phyloP scores from a whole-genome alignment of 2,113 vertebrate species.

The Rhadina sibilatrix region DNA sequence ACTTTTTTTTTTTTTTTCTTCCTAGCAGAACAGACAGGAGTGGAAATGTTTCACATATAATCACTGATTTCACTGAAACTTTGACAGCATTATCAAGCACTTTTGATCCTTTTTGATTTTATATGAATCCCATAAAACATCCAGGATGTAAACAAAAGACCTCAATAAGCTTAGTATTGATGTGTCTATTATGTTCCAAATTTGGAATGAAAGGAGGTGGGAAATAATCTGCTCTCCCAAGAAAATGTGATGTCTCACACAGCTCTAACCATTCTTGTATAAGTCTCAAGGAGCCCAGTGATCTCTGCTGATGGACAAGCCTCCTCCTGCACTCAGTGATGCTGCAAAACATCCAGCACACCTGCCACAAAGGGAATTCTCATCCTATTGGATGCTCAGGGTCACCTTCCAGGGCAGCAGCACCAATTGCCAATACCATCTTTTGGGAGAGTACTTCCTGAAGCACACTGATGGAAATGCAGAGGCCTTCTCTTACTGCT shows the following conservation, averaged over 20 bases:
- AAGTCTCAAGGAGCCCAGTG: neutral
- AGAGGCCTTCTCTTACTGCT: neutral
- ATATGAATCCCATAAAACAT: neutral
- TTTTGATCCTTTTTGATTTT: neutral
- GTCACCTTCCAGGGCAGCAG: neutral
- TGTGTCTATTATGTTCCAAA: neutral
- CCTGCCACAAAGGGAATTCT: neutral
- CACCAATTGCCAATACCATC: fast-evolving
- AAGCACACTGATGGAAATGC: neutral
- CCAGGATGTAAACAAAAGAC: neutral
- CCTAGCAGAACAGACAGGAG: neutral
- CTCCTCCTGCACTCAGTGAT: neutral
- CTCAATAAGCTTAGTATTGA: neutral
- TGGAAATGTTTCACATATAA: neutral
- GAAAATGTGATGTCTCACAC: neutral
- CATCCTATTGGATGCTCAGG: neutral
- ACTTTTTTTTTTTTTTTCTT: neutral
- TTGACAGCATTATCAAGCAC: neutral
- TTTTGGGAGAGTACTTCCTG: neutral
- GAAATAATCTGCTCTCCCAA: neutral
- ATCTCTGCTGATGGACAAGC: neutral
- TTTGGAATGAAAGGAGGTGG: neutral
- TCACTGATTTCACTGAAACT: neutral
- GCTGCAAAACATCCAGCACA: neutral
- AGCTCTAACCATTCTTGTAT: neutral